A percentile compares a stretch with the other conserved stretches of the same genome.
phyloP scores from a whole-genome alignment of 2,113 vertebrate species.

The Larimichthys crocea region DNA sequence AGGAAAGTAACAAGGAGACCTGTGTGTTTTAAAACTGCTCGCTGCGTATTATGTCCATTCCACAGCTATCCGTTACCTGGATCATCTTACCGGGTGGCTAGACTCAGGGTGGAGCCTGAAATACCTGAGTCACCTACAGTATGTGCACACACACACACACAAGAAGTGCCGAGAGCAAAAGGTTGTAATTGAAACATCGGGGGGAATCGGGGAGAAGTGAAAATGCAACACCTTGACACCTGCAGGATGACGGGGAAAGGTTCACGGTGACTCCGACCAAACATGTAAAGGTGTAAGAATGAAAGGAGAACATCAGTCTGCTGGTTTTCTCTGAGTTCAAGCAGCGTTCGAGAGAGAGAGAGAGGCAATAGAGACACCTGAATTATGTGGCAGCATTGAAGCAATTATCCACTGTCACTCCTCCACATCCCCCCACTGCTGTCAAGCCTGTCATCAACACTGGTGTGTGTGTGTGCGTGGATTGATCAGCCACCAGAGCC shows the following conservation, averaged over 20 bases:
- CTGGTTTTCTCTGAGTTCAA: slow-evolving; percentile 24
- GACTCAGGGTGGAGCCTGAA: slow-evolving; percentile 59
- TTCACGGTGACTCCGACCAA: not conserved
- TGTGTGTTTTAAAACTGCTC: slow-evolving; percentile 69
- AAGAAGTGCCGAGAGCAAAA: not conserved
- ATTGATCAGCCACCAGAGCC: slow-evolving; percentile 74
- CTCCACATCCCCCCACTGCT: slow-evolving; percentile 64
- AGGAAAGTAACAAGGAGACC: slow-evolving; percentile 72
- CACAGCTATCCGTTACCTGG: slow-evolving; percentile 72
- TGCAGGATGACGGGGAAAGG: not conserved
- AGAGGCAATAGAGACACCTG: slow-evolving; percentile 66
- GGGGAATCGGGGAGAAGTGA: not conserved
- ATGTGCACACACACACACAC: slow-evolving; percentile 2
- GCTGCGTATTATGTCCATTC: slow-evolving; percentile 68
- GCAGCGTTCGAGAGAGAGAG: not conserved
- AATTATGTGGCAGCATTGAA: slow-evolving; percentile 54
- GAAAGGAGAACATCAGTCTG: not conserved
- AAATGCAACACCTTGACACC: not conserved
- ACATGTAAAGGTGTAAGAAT: not conserved
- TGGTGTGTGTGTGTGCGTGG: slow-evolving; percentile 45
- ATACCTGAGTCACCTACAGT: slow-evolving; percentile 43
- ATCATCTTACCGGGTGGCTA: slow-evolving; percentile 65
- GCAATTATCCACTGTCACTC: slow-evolving; percentile 75
- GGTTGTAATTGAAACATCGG: slow-evolving; percentile 7
- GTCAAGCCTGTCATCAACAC: slow-evolving; percentile 73